phyloP scores from a whole-genome alignment of 1,140 invertebrate genomes.

The Drosophila nebulosa region DNA sequence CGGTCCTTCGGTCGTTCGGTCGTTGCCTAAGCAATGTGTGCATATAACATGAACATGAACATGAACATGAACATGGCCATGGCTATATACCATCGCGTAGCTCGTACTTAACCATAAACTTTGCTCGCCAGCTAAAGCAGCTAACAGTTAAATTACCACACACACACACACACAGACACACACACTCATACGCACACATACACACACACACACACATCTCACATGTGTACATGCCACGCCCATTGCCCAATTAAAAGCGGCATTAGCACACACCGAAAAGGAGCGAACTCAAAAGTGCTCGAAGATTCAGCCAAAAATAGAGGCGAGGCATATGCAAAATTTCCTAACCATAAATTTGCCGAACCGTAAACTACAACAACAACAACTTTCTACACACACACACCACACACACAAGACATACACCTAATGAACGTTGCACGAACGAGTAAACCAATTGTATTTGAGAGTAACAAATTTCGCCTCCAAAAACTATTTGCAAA shows the following conservation, averaged over 20 bases:
- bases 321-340: constrained; percentile 57
- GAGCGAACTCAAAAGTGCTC: constrained; percentile 34
- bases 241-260: constrained; percentile 65
- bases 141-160: constrained; percentile 75
- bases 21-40: constrained; percentile 38
- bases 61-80: constrained; percentile 19
- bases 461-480: not conserved
- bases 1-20: constrained; percentile 25
- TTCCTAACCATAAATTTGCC: constrained; percentile 72
- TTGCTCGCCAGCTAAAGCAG: constrained; percentile 61
- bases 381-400: constrained; percentile 28
- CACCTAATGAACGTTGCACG: constrained; percentile 61
- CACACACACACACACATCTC: constrained; percentile 32
- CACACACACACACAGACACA: constrained; percentile 28
- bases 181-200: constrained; percentile 24
- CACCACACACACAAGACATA: constrained; percentile 36
- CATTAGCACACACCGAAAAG: constrained; percentile 46
- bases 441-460: constrained; percentile 8
- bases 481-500: constrained; percentile 34
- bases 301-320: constrained; percentile 56
- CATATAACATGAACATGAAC: not conserved
- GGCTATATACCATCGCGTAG: constrained; percentile 55
- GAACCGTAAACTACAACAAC: constrained; percentile 60
- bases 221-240: constrained; percentile 39
- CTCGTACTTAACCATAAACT: constrained; percentile 74